These are phyloP conservation scores for Drosophila helvetica DNA, from an alignment of 2,888 invertebrate species.

Conservation along the genomic window DNA sequence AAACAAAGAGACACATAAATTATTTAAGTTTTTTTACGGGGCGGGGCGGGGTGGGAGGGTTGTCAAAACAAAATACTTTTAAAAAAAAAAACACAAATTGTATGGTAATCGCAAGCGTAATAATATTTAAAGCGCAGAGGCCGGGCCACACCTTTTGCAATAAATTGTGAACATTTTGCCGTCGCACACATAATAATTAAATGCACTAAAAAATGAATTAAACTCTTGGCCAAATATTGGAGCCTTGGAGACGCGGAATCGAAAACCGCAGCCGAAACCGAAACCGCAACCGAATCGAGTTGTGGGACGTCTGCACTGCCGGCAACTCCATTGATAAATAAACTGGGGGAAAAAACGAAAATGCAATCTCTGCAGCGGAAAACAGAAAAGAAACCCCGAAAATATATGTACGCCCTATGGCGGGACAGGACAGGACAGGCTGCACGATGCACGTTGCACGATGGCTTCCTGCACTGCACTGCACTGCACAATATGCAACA, in stretches of 20 bases:
- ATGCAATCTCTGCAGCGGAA: slow-evolving; percentile 35
- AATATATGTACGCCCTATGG: slow-evolving; percentile 65
- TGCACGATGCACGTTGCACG: slow-evolving; percentile 46
- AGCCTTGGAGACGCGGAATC: slow-evolving; percentile 45
- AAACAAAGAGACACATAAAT: slow-evolving; percentile 55
- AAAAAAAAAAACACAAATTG: slow-evolving; percentile 21
- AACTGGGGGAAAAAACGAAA: slow-evolving; percentile 59
- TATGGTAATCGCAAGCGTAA: slow-evolving; percentile 30
- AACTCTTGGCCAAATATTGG: slow-evolving; percentile 36
- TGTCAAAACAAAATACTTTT: slow-evolving; percentile 27
- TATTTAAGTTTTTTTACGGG: slow-evolving; percentile 24
- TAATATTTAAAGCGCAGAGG: slow-evolving; percentile 32
- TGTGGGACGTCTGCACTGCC: slow-evolving; percentile 65
- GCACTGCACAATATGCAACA: slow-evolving; percentile 69
- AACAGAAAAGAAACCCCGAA: slow-evolving; percentile 14
- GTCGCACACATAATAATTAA: slow-evolving; percentile 67
- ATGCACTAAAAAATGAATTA: slow-evolving; percentile 66
- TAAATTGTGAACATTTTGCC: slow-evolving; percentile 66
- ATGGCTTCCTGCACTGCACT: slow-evolving; percentile 64
- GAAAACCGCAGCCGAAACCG: slow-evolving; percentile 21
- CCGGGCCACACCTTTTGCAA: slow-evolving; percentile 71
- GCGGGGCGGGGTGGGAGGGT: not conserved
- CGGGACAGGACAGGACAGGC: slow-evolving; percentile 22
- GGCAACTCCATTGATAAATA: slow-evolving; percentile 77
- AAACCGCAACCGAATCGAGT: slow-evolving; percentile 7